Base-by-base conservation (phyloP, 53 echinoderm and acorn worm species). In the Pentamera pediparva region DNA sequence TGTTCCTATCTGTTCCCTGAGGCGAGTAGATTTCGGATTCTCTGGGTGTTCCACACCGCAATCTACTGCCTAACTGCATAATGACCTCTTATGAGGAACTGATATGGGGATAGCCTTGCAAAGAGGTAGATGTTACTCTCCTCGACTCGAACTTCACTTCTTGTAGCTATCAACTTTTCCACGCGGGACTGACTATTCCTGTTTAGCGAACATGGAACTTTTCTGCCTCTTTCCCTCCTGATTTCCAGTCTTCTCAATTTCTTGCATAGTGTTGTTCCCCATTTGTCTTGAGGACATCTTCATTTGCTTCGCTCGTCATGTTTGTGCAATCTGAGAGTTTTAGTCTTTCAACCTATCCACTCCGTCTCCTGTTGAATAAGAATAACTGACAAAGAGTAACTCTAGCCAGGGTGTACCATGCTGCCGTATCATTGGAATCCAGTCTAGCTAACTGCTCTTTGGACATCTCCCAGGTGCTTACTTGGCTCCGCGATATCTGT, bases 1-100 rank as follows among this genome's bases (percentile, higher is more conserved):
- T 35, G 86, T 86, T 2, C 69, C 86, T 3, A 86, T 75, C 58
- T 86, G 86, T 30, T 86, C 77, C 40, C 86, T 75, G 12, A 86
- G 70, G 39, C 61, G 76, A 32, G 86, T 81, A 21, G 77, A 76
- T 13, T 70, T 86, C 17, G 81, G 30, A 12, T 64, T 69, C 55
- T 86, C 81, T 58, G 86, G 86, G 61, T 81, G 69, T 31, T 56
- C 37, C 32, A 69, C 57, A 40, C 33, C 52, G 34, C 56, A 75
- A 36, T 58, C 19, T 40, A 32, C 40, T 33, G 51, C 39, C 71
- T 55, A 55, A 86, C 50, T 51, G 61, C 58, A 53, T 78, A 78
- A 70, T 22, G 73, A 20, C 74, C 87, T 27, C 78, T 60, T 26
- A 64, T 61, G 6, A 83, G 82, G 22, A 45, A 50, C 35, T 67